A percentile compares a stretch with the other conserved stretches of the same genome.
Conservation (phyloP, 2,888 invertebrate genomes). For the Cremastobaeus sp. region DNA sequence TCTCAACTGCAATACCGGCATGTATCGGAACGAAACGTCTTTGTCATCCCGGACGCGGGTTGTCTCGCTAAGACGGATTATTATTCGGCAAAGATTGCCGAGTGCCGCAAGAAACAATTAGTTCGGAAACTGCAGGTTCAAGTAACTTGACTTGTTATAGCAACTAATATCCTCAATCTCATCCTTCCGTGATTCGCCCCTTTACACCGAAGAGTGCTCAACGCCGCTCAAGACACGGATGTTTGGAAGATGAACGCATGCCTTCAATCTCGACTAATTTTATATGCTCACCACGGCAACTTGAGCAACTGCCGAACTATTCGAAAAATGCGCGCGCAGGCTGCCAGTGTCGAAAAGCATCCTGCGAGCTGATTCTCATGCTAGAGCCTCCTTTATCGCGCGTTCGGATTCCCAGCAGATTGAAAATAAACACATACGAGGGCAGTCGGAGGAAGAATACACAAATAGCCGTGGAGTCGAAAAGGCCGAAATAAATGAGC, state of each 20-base stretch:
- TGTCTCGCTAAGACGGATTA: too few species aligned
- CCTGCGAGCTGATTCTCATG: too few species aligned
- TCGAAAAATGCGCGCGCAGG: too few species aligned
- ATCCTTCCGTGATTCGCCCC: constrained; percentile 73
- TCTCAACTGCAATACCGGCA: constrained; percentile 9
- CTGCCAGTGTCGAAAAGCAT: too few species aligned
- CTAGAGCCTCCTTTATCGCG: neutral
- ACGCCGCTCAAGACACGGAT: constrained; percentile 61
- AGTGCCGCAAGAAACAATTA: constrained; percentile 74
- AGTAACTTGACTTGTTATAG: constrained; percentile 66
- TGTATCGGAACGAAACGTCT: neutral
- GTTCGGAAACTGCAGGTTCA: constrained; percentile 54
- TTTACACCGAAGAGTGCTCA: constrained; percentile 62
- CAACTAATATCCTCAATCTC: constrained; percentile 76
- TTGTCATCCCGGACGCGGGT: constrained; percentile 29
- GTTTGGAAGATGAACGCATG: constrained; percentile 71
- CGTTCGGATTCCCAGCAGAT: too few species aligned
- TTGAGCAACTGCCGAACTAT: too few species aligned
- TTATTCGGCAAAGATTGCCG: constrained; percentile 63
- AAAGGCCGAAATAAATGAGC: too few species aligned
- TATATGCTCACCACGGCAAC: too few species aligned
- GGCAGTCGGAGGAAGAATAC: neutral
- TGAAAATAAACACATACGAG: too few species aligned
- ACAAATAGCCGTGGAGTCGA: neutral
- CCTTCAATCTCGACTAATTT: constrained; percentile 71